A percentile compares a stretch with the other conserved stretches of the same genome.
Evolutionary conservation across 2,888 invertebrate genomes (phyloP).

Genomic region (Nebria brevicollis): DNA sequence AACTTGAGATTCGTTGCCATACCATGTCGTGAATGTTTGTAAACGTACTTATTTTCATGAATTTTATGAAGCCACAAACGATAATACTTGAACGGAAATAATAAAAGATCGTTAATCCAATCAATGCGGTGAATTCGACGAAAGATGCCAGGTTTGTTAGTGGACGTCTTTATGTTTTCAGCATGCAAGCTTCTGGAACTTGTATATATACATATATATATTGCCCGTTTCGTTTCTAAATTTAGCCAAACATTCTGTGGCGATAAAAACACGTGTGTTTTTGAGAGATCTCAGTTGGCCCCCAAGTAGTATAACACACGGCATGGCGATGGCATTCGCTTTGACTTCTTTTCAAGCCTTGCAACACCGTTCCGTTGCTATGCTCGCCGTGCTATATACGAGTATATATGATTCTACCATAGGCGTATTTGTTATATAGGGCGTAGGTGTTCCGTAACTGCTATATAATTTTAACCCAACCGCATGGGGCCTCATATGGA

Average conservation of each 20-base stretch:
- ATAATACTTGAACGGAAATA: not conserved
- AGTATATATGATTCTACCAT: not conserved
- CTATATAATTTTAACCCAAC: slow-evolving; percentile 39
- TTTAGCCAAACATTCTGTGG: slow-evolving; percentile 32
- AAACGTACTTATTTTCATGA: not conserved
- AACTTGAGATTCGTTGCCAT: not conserved
- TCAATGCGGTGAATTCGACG: not conserved
- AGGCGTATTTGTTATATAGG: slow-evolving; percentile 16
- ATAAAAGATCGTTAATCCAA: not conserved
- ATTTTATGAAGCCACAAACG: not conserved
- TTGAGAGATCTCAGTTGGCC: slow-evolving; percentile 21
- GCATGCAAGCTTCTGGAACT: not conserved
- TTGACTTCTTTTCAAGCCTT: not conserved
- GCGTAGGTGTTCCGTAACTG: slow-evolving; percentile 40
- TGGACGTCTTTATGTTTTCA: not conserved
- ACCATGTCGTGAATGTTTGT: not conserved
- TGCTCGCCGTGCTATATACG: not conserved
- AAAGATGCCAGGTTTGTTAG: not conserved
- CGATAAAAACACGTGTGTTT: slow-evolving; percentile 32
- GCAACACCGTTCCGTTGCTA: not conserved
- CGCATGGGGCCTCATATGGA: slow-evolving; percentile 34
- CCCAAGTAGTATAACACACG: not conserved
- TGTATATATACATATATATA: not conserved
- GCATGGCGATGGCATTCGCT: not conserved
- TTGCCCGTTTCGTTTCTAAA: slow-evolving; percentile 18